Base-by-base conservation (phyloP, 2,113 vertebrate species). In the Rhinolophus ferrumequinum region DNA sequence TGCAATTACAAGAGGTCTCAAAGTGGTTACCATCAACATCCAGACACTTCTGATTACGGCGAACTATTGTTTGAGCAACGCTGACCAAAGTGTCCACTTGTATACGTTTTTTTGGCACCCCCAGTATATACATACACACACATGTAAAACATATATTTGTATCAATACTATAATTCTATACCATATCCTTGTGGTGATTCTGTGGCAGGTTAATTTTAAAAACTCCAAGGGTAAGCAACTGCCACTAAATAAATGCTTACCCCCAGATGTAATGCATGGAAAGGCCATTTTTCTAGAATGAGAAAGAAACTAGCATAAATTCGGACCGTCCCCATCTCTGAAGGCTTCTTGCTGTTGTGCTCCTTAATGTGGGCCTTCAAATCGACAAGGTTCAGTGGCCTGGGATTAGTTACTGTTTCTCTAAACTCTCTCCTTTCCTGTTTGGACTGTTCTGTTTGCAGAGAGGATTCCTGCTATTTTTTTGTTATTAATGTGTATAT, bases 141-240 rank as follows among this genome's bases (percentile, higher is more conserved):
- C 13, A 66, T 33, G 24, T 33, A 72, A 5, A 22, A 52, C 69
- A 82, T 54, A 47, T 88, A 72, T 88, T 92, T 88, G 3, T 69
- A 38, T 92, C 76, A 84, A 1, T 64, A 60, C 19, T 75, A 3
- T 67, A 79, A 87, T 89, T 94, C 9, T 84, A 47, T 82, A 84
- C 28, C 26, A 94, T 82, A 82, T 94, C 28, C 19, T 47, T 64
- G 54, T 56, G 5, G 19, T 52, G 21, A 54, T 81, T 92, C 22
- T 80, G 0, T 94, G 75, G 54, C 83, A 85, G 16, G 21, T 73
- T 95, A 72, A 84, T 47, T 75, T 95, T 66, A 38, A 93, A 86
- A 84, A 52, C 13, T 44, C 4, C 66, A 64, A 44, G 14, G 50
- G 0, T 88, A 90, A 67, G 12, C 24, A 85, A 56, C 12, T 73